A percentile compares a stretch with the other conserved stretches of the same genome.
Conservation (phyloP, 92 coral and sea anemone species). For the Paragorgia papillata region DNA sequence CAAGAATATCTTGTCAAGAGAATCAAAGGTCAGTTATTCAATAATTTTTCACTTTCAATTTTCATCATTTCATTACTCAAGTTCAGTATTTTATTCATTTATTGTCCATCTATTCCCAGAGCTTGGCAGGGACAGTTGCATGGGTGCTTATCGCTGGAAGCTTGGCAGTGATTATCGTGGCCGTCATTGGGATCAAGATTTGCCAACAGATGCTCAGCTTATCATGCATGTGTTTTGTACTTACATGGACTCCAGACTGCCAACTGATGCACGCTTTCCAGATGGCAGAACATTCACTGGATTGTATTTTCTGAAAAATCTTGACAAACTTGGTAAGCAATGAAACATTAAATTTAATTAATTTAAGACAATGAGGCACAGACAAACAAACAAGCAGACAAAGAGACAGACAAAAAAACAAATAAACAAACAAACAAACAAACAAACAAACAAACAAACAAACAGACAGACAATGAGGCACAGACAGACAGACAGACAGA, state of each 20-base stretch:
- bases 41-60: too few relatives aligned
- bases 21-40: conserved; percentile 64
- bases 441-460: too few relatives aligned
- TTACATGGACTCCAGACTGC: conserved; percentile 95
- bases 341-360: too few relatives aligned
- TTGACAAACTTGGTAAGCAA: conserved; percentile 91
- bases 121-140: conserved; percentile 91
- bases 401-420: too few relatives aligned
- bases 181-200: conserved; percentile 89
- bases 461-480: too few relatives aligned
- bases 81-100: neutral
- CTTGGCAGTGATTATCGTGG: conserved; percentile 93
- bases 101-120: conserved; percentile 48
- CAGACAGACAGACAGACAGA: neutral
- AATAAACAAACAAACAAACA: too few relatives aligned
- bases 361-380: too few relatives aligned
- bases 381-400: too few relatives aligned
- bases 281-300: conserved; percentile 96
- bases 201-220: conserved; percentile 81
- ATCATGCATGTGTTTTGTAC: conserved; percentile 94
- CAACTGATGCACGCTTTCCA: conserved; percentile 93
- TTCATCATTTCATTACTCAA: neutral
- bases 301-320: conserved; percentile 86
- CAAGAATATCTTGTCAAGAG: conserved; percentile 93
- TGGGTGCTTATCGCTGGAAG: conserved; percentile 93